These are phyloP conservation scores for Podocnemis expansa DNA, from an alignment of 2,113 vertebrate genomes.

Conservation along the genomic window DNA sequence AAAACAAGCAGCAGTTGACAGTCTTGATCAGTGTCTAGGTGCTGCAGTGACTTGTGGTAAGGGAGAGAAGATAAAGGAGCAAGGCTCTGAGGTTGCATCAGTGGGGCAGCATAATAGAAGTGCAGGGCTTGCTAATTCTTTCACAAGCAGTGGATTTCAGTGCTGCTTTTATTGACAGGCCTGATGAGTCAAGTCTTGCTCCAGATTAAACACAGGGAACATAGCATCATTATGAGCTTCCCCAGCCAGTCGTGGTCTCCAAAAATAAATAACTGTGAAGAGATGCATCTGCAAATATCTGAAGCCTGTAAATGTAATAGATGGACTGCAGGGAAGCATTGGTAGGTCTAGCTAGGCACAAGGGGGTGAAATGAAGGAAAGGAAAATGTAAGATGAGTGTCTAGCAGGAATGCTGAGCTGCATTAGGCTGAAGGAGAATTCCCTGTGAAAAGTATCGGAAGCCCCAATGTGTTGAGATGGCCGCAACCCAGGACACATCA, in stretches of 20 bases:
- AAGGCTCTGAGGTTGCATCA: background rate
- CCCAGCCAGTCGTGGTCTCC: background rate
- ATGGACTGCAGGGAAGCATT: background rate
- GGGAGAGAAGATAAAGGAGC: background rate
- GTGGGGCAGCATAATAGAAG: background rate
- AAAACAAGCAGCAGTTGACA: background rate
- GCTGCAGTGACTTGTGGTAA: background rate
- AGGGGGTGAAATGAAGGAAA: background rate
- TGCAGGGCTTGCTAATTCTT: background rate
- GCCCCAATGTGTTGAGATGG: background rate
- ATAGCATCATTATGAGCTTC: background rate
- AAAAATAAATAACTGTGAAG: background rate
- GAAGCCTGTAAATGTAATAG: background rate
- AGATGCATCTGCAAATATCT: background rate
- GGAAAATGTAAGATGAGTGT: background rate
- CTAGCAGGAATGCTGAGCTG: background rate
- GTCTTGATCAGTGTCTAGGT: background rate
- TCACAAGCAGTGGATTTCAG: background rate
- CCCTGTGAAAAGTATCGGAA: background rate
- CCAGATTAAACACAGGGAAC: background rate
- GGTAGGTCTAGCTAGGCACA: background rate
- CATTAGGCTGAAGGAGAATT: background rate
- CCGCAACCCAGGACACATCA: background rate
- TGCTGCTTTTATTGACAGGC: background rate
- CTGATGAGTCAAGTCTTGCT: background rate